Base-by-base conservation (phyloP, 2,888 invertebrate species). In the Esperia sulphurella region DNA sequence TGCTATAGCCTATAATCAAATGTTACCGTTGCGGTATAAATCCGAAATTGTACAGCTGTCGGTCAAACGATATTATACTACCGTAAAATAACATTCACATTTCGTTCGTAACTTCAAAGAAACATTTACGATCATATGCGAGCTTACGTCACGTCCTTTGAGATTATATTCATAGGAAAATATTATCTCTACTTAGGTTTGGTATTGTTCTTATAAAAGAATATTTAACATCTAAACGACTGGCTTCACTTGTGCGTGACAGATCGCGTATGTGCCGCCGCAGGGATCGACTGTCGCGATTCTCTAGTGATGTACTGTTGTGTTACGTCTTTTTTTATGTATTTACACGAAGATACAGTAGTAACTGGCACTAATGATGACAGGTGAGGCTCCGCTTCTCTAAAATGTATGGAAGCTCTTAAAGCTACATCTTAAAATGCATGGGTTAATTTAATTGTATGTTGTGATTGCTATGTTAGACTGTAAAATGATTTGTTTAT, bases 401-500 rank as follows among this genome's bases (percentile, higher is more conserved):
- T 21, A 21, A 3, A 21, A 73, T 65, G 70, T 63, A 21, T 21
- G 21, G 21, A 21, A 21, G 21, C 21, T 21, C 21, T 3, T 21
- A n/a, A n/a, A 5, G 21, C 21, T 2, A 21, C 21, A 21, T 21
- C 21, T 21, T 21, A 21, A 21, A 21, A 5, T 21, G 21, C 21
- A 21, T 21, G 21, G n/a, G 5, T 5, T 21, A 21, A 21, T 21
- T 21, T 21, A 21, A 21, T 21, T 21, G 5, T 63, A 65, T 76
- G 71, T 76, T 74, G 75, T 76, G 63, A 68, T 59, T 66, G 73
- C 70, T 63, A 56, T 75, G 72, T 75, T 75, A 71, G 72, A 67
- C 62, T 60, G 67, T 66, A 59, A 60, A 46, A 39, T 48, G 53
- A 47, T 46, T 47, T 45, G 45, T 53, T 55, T 42, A 49, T 52